These are phyloP conservation scores for Pimpla rufipes DNA, from an alignment of 2,888 invertebrate genomes.

Conservation along the genomic window DNA sequence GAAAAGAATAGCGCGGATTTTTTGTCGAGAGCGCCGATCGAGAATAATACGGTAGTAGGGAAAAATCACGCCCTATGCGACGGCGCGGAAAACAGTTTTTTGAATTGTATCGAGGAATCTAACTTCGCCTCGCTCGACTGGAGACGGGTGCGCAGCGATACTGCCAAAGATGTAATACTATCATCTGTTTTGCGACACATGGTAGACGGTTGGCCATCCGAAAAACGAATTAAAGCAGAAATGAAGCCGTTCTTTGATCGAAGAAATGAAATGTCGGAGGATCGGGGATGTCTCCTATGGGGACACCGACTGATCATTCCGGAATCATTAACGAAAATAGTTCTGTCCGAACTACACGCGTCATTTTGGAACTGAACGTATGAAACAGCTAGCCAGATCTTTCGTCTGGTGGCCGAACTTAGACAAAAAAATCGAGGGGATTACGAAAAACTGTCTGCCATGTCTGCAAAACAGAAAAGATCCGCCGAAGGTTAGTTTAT, in stretches of 20 bases:
- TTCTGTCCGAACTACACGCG: constrained; percentile 60
- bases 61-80: not conserved
- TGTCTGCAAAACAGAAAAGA: constrained; percentile 49
- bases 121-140: constrained; percentile 27
- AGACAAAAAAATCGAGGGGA: constrained; percentile 61
- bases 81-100: constrained; percentile 9
- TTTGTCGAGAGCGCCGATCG: constrained; percentile 47
- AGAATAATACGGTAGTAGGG: no score
- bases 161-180: constrained; percentile 14
- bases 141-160: not conserved
- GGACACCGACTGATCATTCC: constrained; percentile 61
- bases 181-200: constrained; percentile 9
- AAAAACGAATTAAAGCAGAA: constrained; percentile 27
- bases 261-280: constrained; percentile 53
- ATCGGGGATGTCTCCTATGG: constrained; percentile 60
- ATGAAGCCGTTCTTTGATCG: constrained; percentile 28
- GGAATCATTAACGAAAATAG: constrained; percentile 16
- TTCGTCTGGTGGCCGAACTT: constrained; percentile 70
- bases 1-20: constrained; percentile 44
- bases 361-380: constrained; percentile 59
- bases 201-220: constrained; percentile 58
- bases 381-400: constrained; percentile 66
- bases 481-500: constrained; percentile 45
- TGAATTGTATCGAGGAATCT: constrained; percentile 14
- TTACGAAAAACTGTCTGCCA: constrained; percentile 49